These are phyloP conservation scores for Peromyscus maniculatus DNA, from an alignment of 2,113 vertebrate genomes.

Conservation along the genomic window DNA sequence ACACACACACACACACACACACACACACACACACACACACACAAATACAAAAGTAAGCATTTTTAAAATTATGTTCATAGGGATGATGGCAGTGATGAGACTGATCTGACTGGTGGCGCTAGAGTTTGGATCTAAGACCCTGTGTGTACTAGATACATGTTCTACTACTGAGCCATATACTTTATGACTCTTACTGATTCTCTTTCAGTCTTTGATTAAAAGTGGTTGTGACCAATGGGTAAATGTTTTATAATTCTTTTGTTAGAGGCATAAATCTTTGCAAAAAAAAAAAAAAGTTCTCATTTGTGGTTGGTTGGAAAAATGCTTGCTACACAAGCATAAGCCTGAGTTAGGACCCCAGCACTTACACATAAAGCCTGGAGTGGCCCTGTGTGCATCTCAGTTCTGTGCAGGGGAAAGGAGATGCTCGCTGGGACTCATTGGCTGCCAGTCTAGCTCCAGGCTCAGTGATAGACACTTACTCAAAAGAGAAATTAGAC, in stretches of 20 bases:
- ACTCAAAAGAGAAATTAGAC: neutral
- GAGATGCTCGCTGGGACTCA: neutral
- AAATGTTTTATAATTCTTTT: neutral
- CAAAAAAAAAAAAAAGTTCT: neutral
- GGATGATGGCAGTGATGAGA: neutral
- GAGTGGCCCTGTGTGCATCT: neutral
- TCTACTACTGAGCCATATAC: neutral
- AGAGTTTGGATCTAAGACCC: neutral
- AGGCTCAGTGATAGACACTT: neutral
- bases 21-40: neutral
- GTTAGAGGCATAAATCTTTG: neutral
- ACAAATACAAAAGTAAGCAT: neutral
- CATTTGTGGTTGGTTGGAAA: neutral
- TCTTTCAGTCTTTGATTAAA: neutral
- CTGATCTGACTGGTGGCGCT: neutral
- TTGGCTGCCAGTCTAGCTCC: neutral
- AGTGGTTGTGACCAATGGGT: neutral
- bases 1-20: neutral
- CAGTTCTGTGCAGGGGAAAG: neutral
- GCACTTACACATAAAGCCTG: accelerated
- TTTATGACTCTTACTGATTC: neutral
- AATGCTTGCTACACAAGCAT: neutral
- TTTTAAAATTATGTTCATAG: neutral
- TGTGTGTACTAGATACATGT: neutral
- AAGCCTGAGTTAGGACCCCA: neutral